These are phyloP conservation scores for Phataginus tricuspis DNA, from an alignment of 2,797 vertebrate species.

Conservation along the genomic window DNA sequence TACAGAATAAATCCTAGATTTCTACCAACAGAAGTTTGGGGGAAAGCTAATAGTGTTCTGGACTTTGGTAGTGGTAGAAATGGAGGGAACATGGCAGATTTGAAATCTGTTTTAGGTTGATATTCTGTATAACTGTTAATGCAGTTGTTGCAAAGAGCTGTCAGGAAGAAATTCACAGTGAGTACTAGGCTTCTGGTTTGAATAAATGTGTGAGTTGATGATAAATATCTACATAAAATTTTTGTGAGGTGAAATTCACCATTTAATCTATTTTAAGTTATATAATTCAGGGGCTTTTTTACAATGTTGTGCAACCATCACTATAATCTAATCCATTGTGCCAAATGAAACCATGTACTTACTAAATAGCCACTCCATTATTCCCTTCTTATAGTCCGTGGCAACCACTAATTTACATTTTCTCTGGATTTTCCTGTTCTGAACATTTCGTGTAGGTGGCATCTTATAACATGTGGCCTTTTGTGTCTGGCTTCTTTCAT, in stretches of 20 bases:
- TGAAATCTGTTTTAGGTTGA: slow-evolving; percentile 15
- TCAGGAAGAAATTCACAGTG: neutral
- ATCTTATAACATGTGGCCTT: neutral
- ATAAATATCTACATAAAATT: neutral
- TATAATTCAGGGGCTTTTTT: neutral
- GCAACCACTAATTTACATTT: neutral
- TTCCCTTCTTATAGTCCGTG: neutral
- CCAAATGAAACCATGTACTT: neutral
- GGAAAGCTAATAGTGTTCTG: neutral
- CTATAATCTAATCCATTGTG: neutral
- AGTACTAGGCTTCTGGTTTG: neutral
- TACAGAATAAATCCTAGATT: slow-evolving; percentile 35
- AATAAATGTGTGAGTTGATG: neutral
- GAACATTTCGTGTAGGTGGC: neutral
- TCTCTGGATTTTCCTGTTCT: neutral
- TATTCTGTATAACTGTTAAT: slow-evolving; percentile 4
- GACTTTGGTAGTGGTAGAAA: neutral
- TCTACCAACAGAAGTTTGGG: neutral
- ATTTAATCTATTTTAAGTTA: neutral
- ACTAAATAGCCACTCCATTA: neutral
- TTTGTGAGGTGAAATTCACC: neutral
- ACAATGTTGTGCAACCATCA: neutral
- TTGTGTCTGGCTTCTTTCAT: slow-evolving; percentile 21
- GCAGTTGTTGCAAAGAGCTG: neutral
- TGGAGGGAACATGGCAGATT: neutral